Conservation (phyloP, 2,797 vertebrate genomes). For the Sebastolobus altivelis region DNA sequence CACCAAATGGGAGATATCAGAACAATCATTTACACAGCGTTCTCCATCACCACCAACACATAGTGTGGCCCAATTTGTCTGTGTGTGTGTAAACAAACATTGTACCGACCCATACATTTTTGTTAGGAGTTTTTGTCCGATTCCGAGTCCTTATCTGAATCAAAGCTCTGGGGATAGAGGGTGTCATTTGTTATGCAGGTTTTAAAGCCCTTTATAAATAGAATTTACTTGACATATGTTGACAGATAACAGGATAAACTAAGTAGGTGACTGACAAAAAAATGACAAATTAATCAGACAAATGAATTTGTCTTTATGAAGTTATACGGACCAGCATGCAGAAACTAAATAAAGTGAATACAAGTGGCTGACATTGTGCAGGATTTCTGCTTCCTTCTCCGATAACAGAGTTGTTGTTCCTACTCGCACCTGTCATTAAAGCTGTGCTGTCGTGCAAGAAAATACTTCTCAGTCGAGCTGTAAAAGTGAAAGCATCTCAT, state of each 20-base stretch:
- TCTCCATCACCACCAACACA: background rate
- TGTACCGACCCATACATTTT: background rate
- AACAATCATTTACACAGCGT: background rate
- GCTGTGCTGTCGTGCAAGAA: background rate
- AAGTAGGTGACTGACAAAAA: background rate
- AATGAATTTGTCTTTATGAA: background rate
- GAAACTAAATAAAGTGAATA: background rate
- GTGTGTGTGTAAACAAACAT: background rate
- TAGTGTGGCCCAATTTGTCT: background rate
- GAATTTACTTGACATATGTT: background rate
- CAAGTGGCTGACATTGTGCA: background rate
- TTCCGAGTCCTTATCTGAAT: background rate
- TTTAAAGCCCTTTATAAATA: background rate
- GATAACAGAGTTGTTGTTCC: background rate
- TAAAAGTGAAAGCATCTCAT: conserved; percentile 36
- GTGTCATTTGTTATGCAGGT: too few relatives aligned
- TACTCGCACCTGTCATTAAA: background rate
- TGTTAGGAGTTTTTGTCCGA: too few relatives aligned
- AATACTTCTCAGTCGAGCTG: background rate
- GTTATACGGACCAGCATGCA: background rate
- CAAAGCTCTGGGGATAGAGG: background rate
- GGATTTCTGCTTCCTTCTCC: background rate
- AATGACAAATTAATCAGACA: background rate
- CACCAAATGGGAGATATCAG: background rate
- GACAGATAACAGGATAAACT: background rate